phyloP scores from a whole-genome alignment of 2,797 vertebrate genomes.

The Lutjanus campechanus region DNA sequence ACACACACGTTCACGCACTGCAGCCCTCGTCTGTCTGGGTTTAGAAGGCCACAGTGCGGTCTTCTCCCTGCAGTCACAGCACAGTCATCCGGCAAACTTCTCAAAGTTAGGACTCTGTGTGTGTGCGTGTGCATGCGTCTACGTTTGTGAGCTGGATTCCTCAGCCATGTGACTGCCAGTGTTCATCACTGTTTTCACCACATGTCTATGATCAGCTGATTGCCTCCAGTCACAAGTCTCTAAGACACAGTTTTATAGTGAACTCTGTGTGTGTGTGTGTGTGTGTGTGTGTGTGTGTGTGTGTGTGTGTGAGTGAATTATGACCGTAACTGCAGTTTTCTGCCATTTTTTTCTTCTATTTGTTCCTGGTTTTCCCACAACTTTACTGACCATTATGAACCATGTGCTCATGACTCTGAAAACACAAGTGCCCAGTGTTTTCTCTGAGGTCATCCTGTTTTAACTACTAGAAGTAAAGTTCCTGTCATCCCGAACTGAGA shows the following conservation, averaged over 20 bases:
- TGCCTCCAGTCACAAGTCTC: conserved; percentile 55
- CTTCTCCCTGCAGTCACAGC: background rate
- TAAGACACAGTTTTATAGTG: conserved; percentile 34
- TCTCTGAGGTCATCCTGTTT: conserved; percentile 34
- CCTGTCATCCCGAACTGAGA: background rate
- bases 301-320: background rate
- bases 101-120: background rate
- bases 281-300: conserved; percentile 10
- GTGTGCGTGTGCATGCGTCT: background rate
- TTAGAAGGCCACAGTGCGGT: background rate
- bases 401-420: conserved; percentile 49
- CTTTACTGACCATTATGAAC: conserved; percentile 31
- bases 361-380: conserved; percentile 47
- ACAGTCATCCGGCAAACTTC: conserved; percentile 5
- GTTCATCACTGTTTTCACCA: conserved; percentile 65
- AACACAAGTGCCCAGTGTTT: conserved; percentile 51
- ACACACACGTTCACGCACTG: background rate
- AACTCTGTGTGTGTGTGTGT: background rate
- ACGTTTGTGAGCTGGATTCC: conserved; percentile 54
- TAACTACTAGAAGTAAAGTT: background rate
- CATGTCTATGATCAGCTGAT: conserved; percentile 78
- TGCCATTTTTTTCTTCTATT: conserved; percentile 18
- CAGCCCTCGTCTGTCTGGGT: background rate
- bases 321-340: conserved; percentile 31
- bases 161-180: conserved; percentile 73